Conservation (phyloP, 1,140 invertebrate species). For the Drosophila mayri region DNA sequence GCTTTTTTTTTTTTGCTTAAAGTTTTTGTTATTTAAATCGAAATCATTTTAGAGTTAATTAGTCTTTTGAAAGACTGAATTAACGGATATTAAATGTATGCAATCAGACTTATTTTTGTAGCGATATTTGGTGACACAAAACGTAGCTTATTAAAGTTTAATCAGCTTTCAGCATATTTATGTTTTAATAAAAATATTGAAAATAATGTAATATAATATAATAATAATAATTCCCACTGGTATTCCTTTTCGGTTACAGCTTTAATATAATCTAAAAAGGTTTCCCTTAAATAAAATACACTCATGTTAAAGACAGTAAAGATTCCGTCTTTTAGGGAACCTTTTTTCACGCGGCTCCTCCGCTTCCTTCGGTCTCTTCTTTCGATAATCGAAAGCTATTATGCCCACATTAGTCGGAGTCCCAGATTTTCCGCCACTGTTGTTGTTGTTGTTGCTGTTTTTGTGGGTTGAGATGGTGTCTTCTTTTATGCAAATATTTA, state of each 20-base stretch:
- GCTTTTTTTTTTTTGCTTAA: background rate
- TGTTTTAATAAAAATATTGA: no score
- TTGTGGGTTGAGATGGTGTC: conserved; percentile 47
- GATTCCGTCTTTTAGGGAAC: conserved; percentile 4
- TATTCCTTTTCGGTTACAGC: background rate
- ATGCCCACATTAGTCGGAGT: conserved; percentile 73
- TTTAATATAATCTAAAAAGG: background rate
- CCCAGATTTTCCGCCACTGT: conserved; percentile 47
- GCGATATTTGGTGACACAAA: background rate
- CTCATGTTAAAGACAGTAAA: conserved; percentile 7
- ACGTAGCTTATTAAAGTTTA: background rate
- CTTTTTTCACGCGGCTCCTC: background rate
- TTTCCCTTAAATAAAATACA: background rate
- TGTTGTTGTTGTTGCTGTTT: conserved; percentile 23
- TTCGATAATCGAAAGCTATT: conserved; percentile 82
- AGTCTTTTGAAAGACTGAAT: background rate
- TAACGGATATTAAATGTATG: no score
- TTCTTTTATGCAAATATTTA: conserved; percentile 76
- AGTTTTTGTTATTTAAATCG: background rate
- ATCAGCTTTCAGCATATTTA: no score
- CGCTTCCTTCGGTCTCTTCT: background rate
- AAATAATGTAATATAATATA: no score
- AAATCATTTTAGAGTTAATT: background rate
- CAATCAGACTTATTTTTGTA: background rate
- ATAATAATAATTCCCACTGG: background rate